These are phyloP conservation scores for Cosmorhoe ocellata DNA, from an alignment of 2,888 invertebrate species.

Conservation along the genomic window DNA sequence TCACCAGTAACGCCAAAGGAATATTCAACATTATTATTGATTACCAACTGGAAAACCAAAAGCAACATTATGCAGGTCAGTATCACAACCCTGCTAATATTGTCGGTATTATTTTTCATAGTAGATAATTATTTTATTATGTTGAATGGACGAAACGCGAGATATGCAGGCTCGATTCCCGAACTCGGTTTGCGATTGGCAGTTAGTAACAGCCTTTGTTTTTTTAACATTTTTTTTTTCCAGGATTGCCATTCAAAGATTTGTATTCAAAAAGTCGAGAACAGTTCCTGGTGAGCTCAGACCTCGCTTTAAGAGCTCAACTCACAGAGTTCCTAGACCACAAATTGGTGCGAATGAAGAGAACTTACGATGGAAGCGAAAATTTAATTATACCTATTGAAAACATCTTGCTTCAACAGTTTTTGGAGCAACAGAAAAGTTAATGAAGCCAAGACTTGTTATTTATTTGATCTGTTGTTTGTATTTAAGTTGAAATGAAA, in stretches of 20 bases:
- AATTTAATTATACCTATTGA: conserved; percentile 91
- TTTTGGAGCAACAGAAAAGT: conserved; percentile 84
- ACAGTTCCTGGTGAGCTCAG: conserved; percentile 95
- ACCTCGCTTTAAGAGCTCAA: conserved; percentile 94
- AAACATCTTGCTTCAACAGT: conserved; percentile 87
- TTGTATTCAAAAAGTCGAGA: conserved; percentile 93
- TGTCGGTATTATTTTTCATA: too few species aligned
- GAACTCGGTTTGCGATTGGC: too few species aligned
- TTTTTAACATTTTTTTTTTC: conserved; percentile 29
- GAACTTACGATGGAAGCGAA: conserved; percentile 91
- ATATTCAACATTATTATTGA: conserved; percentile 92
- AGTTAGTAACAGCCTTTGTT: too few species aligned
- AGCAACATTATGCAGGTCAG: conserved; percentile 89
- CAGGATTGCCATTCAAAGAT: conserved; percentile 94
- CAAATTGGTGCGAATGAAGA: conserved; percentile 91
- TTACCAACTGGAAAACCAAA: conserved; percentile 90
- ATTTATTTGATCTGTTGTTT: conserved; percentile 9
- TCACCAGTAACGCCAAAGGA: conserved; percentile 93
- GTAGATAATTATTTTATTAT: too few species aligned
- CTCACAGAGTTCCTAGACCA: conserved; percentile 98
- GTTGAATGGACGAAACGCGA: too few species aligned
- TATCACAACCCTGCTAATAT: neutral
- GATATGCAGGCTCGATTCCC: too few species aligned
- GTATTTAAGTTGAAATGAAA: conserved; percentile 38
- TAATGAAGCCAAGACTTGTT: conserved; percentile 31